A percentile compares a stretch with the other conserved stretches of the same genome.
These are phyloP conservation scores for Gallinago stenura DNA, from an alignment of 2,797 vertebrate genomes.

Conservation along the genomic window DNA sequence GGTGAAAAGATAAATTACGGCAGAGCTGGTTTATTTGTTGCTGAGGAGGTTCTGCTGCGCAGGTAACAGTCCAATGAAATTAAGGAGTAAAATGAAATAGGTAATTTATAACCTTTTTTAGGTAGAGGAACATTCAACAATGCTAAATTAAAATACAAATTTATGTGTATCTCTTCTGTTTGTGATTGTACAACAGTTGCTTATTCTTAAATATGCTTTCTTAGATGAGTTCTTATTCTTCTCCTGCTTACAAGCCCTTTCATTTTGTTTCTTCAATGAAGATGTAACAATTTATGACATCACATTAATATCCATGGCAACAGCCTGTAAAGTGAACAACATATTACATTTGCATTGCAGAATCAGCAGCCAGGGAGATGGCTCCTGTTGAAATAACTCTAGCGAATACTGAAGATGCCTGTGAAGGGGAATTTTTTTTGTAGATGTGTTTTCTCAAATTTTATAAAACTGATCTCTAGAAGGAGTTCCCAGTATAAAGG, in stretches of 20 bases:
- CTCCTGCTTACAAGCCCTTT: conserved; percentile 5
- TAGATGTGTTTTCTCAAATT: background rate
- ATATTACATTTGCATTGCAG: conserved; percentile 66
- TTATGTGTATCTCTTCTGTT: background rate
- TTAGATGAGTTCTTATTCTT: background rate
- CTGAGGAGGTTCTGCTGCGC: background rate
- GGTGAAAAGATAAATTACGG: background rate
- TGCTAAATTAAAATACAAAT: background rate
- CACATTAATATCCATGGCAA: conserved; percentile 71
- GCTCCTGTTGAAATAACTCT: background rate
- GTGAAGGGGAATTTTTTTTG: background rate
- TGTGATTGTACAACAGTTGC: background rate
- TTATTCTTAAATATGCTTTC: background rate
- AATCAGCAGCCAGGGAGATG: background rate
- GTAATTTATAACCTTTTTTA: background rate
- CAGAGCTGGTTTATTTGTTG: background rate
- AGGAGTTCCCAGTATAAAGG: background rate
- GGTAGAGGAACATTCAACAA: background rate
- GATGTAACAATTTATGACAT: conserved; percentile 68
- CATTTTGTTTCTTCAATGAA: conserved; percentile 58
- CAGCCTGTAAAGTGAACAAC: conserved; percentile 54
- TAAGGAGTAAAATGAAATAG: background rate
- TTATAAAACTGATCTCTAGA: background rate
- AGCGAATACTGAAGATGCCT: background rate
- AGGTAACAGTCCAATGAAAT: background rate